These are phyloP conservation scores for Philonicus albiceps DNA, from an alignment of 2,888 invertebrate species.

Conservation along the genomic window DNA sequence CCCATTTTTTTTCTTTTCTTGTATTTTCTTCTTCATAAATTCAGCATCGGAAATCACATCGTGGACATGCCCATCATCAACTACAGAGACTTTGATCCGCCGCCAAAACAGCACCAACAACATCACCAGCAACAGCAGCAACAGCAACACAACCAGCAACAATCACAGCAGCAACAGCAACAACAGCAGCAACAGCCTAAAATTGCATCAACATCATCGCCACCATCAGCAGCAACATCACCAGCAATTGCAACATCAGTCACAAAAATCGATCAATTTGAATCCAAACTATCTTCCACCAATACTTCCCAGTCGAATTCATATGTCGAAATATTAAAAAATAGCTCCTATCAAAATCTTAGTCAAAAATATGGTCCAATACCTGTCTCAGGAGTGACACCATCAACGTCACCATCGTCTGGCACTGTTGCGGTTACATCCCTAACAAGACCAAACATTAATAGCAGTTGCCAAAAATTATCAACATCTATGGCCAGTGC, in stretches of 20 bases:
- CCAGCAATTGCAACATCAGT: slow-evolving; percentile 52
- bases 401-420: not conserved
- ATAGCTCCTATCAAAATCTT: slow-evolving; percentile 42
- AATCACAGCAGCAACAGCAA: slow-evolving; percentile 50
- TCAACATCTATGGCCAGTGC: slow-evolving; percentile 38
- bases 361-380: not conserved
- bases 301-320: slow-evolving; percentile 58
- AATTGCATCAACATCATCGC: slow-evolving; percentile 51
- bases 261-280: slow-evolving; percentile 52
- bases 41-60: slow-evolving; percentile 54
- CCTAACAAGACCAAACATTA: slow-evolving; percentile 27
- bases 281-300: slow-evolving; percentile 51
- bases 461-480: not conserved
- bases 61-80: slow-evolving; percentile 61
- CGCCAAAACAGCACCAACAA: slow-evolving; percentile 57
- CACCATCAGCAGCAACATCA: slow-evolving; percentile 28
- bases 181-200: slow-evolving; percentile 47
- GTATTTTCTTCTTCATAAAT: not conserved
- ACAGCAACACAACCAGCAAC: slow-evolving; percentile 48
- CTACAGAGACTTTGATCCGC: slow-evolving; percentile 61
- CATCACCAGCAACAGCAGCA: slow-evolving; percentile 47
- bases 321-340: slow-evolving; percentile 60
- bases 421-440: not conserved
- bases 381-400: not conserved
- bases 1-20: not conserved